These are phyloP conservation scores for Mythimna loreyi DNA, from an alignment of 2,888 invertebrate species.

Conservation along the genomic window DNA sequence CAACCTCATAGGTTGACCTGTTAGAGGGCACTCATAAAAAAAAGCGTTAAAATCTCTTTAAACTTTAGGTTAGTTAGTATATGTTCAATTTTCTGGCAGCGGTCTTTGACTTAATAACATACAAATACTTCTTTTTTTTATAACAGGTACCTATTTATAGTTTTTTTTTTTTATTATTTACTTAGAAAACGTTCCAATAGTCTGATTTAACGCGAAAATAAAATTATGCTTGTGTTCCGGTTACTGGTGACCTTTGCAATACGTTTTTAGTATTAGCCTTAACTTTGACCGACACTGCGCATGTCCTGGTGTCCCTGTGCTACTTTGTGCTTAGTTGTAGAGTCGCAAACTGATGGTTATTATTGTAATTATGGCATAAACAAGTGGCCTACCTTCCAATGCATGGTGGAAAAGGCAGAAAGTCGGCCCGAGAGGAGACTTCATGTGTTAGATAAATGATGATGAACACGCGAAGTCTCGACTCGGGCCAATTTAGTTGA, in stretches of 20 bases:
- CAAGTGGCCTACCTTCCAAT: not conserved
- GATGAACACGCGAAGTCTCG: too few relatives aligned
- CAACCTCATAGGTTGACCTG: too few relatives aligned
- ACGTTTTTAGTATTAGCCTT: not conserved
- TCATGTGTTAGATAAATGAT: too few relatives aligned
- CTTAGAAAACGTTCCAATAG: not conserved
- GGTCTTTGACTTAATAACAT: too few relatives aligned
- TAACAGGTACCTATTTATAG: too few relatives aligned
- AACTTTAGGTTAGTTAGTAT: too few relatives aligned
- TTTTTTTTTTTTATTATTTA: not conserved
- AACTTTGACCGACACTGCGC: constrained; percentile 3
- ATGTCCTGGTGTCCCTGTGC: not conserved
- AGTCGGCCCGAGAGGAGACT: too few relatives aligned
- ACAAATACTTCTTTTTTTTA: too few relatives aligned
- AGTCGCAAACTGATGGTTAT: not conserved
- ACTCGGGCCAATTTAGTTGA: too few relatives aligned
- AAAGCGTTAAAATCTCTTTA: too few relatives aligned
- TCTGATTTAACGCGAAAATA: not conserved
- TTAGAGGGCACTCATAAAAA: too few relatives aligned
- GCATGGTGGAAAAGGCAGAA: not conserved
- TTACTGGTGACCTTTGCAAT: not conserved
- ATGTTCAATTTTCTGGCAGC: too few relatives aligned
- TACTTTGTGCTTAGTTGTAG: not conserved
- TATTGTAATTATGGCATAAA: not conserved
- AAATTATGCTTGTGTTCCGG: not conserved